Percentiles rank a stretch among this genome's conserved stretches.
phyloP scores from a whole-genome alignment of 2,113 vertebrate genomes.

The Podarcis raffonei region DNA sequence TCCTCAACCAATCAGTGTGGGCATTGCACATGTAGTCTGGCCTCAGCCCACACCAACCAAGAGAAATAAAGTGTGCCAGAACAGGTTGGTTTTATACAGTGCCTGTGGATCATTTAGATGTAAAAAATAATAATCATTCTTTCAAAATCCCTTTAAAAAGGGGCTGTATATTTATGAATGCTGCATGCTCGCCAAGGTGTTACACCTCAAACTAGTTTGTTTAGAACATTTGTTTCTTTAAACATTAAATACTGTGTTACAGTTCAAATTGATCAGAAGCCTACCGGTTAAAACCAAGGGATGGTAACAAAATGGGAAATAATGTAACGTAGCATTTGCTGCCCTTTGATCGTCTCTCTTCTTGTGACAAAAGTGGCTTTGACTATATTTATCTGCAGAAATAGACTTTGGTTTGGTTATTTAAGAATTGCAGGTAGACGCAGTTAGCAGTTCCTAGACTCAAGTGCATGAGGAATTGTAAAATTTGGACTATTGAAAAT shows the following conservation, averaged over 20 bases:
- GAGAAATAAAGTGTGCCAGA: constrained; percentile 89
- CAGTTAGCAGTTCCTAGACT: constrained; percentile 33
- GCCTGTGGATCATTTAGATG: constrained; percentile 21
- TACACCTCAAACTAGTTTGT: constrained; percentile 46
- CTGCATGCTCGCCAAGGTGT: constrained; percentile 42
- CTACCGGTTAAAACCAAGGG: constrained; percentile 59
- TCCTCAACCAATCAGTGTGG: constrained; percentile 96
- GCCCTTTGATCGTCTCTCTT: constrained; percentile 47
- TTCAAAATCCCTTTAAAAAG: constrained; percentile 18
- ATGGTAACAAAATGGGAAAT: constrained; percentile 65
- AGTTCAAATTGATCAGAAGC: constrained; percentile 55
- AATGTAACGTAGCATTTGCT: constrained; percentile 66
- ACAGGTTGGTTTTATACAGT: constrained; percentile 82
- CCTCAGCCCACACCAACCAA: constrained; percentile 91
- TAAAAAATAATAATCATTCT: neutral
- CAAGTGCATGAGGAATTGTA: neutral
- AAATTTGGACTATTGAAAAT: constrained; percentile 39
- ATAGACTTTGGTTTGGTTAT: constrained; percentile 6
- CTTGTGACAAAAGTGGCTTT: constrained; percentile 16
- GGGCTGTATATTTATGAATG: constrained; percentile 11
- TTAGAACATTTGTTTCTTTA: constrained; percentile 42
- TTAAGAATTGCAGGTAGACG: neutral
- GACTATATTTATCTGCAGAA: constrained; percentile 16
- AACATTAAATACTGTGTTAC: constrained; percentile 62
- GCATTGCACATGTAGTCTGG: constrained; percentile 98